Conservation (phyloP, 2,888 invertebrate genomes). For the Tachina grossa region DNA sequence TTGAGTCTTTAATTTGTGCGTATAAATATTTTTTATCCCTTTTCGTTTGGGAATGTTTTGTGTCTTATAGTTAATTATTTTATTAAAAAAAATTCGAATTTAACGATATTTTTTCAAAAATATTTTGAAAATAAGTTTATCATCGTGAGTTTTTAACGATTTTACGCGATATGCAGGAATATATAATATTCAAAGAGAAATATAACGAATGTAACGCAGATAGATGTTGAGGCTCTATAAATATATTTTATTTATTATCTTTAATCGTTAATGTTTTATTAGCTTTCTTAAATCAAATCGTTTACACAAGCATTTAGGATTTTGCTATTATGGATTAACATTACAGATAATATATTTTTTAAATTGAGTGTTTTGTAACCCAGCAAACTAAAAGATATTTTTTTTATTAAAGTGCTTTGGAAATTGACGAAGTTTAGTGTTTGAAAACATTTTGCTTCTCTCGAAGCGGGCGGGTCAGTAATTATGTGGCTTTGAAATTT, state of each 20-base stretch:
- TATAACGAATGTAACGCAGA: slow-evolving; percentile 38
- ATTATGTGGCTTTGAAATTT: too few relatives aligned
- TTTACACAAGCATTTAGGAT: slow-evolving; percentile 1
- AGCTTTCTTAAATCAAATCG: not conserved
- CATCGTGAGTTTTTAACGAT: slow-evolving; percentile 37
- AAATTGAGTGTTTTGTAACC: slow-evolving; percentile 22
- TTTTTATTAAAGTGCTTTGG: too few relatives aligned
- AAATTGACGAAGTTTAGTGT: too few relatives aligned
- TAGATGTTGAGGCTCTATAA: slow-evolving; percentile 51
- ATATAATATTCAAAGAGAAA: slow-evolving; percentile 69
- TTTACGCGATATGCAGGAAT: slow-evolving; percentile 65
- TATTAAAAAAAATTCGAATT: slow-evolving; percentile 20
- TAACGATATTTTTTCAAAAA: slow-evolving; percentile 26
- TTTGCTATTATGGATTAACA: slow-evolving; percentile 22
- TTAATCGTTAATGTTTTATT: slow-evolving; percentile 1
- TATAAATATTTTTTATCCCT: slow-evolving; percentile 57
- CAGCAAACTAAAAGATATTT: slow-evolving; percentile 43
- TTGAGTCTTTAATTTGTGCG: slow-evolving; percentile 67
- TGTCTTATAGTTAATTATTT: slow-evolving; percentile 30
- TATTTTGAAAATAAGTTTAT: slow-evolving; percentile 26
- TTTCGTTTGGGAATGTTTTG: slow-evolving; percentile 51
- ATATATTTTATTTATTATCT: slow-evolving; percentile 26
- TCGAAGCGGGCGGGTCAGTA: too few relatives aligned
- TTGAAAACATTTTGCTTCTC: too few relatives aligned
- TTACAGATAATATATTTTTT: not conserved